Evolutionary conservation across 2,888 invertebrate species (phyloP), one percentile per base, ranked within the genome.

Genomic region (Drosophila putrida): DNA sequence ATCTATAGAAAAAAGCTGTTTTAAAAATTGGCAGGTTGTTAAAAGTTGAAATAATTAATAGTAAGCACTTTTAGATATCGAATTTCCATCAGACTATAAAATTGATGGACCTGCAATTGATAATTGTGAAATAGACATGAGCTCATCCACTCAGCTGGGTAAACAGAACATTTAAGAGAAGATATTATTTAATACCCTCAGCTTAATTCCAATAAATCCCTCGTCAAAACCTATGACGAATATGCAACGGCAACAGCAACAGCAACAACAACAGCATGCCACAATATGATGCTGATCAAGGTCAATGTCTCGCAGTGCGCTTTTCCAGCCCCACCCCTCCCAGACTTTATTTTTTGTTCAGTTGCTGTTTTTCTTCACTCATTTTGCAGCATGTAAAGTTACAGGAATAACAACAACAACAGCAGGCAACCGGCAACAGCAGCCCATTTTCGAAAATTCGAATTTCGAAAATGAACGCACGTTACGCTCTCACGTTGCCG

Each of bases 261-360:
- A 59, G 38, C 47, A 62, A 46, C 51, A 60, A 27, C 46, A 75
- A 50, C 53, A 71, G 47, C 59, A 57, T 28, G 43, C 39, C 55
- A 54, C 62, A 69, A 82, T 65, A 27, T 58, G 39, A 67, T 71
- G 80, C 61, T 65, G 79, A 89, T 89, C 89, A 85, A 85, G 85
- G 85, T 86, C 85, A 86, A 86, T 86, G 85, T 89, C 88, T 86
- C 76, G 68, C 71, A 59, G 66, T 76, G 75, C 67, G 69, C 74
- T 78, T 74, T 78, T 80, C 80, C 68, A 74, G 53, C 53, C 11
- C 38, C 11, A 9, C 38, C 53, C 43, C 54, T 5, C 11, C 53
- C 61, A 57, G 58, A 15, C 41, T 64, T 71, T 57, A 44, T 74
- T 73, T 68, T 63, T 71, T 71, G 28, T 73, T 54, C 54, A 53